phyloP scores from a whole-genome alignment of 92 coral and sea anemone genomes.

The Pocillopora grandis region DNA sequence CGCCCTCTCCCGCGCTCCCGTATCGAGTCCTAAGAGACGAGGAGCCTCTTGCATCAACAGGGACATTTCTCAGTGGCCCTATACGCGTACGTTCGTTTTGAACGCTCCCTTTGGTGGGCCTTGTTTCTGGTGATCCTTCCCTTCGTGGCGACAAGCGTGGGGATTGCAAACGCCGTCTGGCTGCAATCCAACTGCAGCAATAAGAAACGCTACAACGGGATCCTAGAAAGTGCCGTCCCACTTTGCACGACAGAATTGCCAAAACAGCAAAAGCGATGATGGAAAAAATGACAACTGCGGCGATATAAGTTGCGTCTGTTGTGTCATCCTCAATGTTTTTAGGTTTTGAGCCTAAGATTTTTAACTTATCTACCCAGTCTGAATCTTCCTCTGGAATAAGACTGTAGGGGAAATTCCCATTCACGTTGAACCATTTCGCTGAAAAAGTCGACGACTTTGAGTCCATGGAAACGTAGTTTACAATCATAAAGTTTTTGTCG shows the following conservation, averaged over 20 bases:
- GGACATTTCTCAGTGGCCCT: not conserved
- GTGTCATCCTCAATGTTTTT: not conserved
- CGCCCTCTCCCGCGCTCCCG: constrained; percentile 10
- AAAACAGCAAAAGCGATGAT: constrained; percentile 15
- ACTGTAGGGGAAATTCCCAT: constrained; percentile 28
- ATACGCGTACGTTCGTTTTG: not conserved
- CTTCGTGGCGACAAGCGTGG: not conserved
- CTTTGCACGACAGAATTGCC: constrained; percentile 18
- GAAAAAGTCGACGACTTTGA: constrained; percentile 1
- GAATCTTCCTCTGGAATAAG: constrained; percentile 31
- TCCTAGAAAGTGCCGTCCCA: constrained; percentile 22
- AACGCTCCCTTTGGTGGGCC: constrained; percentile 7
- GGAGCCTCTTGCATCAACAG: not conserved
- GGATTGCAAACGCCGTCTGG: constrained; percentile 18
- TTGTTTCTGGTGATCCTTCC: constrained; percentile 16
- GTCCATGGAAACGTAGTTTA: not conserved
- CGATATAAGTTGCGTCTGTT: constrained; percentile 22
- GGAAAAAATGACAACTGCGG: constrained; percentile 9
- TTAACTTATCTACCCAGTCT: not conserved
- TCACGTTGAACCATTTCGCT: constrained; percentile 39
- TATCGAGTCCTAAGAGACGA: constrained; percentile 12
- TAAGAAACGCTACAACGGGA: constrained; percentile 24
- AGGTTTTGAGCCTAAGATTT: not conserved
- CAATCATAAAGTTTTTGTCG: constrained; percentile 14
- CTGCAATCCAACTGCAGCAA: constrained; percentile 29